These are phyloP conservation scores for Elachura formosa DNA, from an alignment of 2,113 vertebrate genomes.

Conservation along the genomic window DNA sequence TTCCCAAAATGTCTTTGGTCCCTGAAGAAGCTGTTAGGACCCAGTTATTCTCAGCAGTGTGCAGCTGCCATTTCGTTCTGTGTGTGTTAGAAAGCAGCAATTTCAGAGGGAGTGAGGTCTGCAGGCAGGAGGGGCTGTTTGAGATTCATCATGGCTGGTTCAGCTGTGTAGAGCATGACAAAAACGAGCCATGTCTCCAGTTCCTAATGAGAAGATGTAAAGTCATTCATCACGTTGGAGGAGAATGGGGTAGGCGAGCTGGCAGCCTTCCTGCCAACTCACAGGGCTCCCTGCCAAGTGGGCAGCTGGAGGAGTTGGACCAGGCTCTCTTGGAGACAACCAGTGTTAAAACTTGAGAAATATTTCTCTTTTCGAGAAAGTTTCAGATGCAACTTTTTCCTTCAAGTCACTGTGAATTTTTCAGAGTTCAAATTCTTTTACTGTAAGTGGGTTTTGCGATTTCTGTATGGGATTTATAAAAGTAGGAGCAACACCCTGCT, in stretches of 20 bases:
- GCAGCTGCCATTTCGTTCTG: not conserved
- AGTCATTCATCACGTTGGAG: constrained; percentile 8
- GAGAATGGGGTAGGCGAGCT: constrained; percentile 15
- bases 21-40: not conserved
- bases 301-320: constrained; percentile 39
- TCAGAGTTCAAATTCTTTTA: not conserved
- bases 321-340: not conserved
- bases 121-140: constrained; percentile 3
- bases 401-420: not conserved
- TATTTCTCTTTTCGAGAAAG: not conserved
- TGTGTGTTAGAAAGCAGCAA: not conserved
- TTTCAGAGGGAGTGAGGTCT: not conserved
- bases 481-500: not conserved
- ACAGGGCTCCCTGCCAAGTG: not conserved
- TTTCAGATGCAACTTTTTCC: not conserved
- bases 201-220: constrained; percentile 20
- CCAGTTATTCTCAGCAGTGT: not conserved
- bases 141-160: not conserved
- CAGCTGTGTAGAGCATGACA: constrained; percentile 19
- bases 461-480: not conserved
- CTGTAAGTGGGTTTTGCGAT: not conserved
- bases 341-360: not conserved
- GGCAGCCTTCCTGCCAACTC: constrained; percentile 15
- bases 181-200: constrained; percentile 7
- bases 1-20: not conserved